Percentiles rank a stretch among this genome's conserved stretches.
Conservation (phyloP, 2,888 invertebrate species). For the Lasioglossum lativentre region DNA sequence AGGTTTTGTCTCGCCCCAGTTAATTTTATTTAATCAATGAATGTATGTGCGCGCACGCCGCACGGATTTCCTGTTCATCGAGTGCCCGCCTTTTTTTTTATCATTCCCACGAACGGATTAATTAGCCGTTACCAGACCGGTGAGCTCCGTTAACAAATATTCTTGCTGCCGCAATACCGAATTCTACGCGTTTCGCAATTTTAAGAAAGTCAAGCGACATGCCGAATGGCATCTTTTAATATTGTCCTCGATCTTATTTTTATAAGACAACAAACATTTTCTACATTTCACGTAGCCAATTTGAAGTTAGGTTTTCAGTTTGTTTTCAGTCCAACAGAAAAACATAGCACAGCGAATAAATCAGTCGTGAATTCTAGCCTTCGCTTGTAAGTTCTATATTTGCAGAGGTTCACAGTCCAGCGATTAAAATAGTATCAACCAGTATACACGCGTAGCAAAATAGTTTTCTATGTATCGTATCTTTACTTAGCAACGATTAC, state of each 20-base stretch:
- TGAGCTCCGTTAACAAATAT: not conserved
- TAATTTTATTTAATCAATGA: constrained; percentile 1
- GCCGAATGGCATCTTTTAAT: too few relatives aligned
- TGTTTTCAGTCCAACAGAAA: not conserved
- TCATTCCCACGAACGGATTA: not conserved
- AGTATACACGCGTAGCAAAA: not conserved
- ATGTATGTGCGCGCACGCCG: not conserved
- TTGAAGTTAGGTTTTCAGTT: not conserved
- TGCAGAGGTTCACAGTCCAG: not conserved
- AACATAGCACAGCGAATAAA: not conserved
- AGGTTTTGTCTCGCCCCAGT: not conserved
- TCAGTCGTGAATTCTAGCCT: not conserved
- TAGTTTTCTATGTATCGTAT: not conserved
- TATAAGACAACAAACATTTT: too few relatives aligned
- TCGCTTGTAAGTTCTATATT: not conserved
- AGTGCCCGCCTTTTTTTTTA: not conserved
- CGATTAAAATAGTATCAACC: not conserved
- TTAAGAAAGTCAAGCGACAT: not conserved
- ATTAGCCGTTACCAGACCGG: not conserved
- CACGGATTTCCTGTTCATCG: not conserved
- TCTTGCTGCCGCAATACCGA: not conserved
- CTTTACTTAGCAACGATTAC: not conserved
- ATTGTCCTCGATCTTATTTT: too few relatives aligned
- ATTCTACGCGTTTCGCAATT: not conserved
- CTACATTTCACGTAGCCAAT: too few relatives aligned